Conservation (phyloP, 2,113 vertebrate species). For the Odobenus rosmarus region DNA sequence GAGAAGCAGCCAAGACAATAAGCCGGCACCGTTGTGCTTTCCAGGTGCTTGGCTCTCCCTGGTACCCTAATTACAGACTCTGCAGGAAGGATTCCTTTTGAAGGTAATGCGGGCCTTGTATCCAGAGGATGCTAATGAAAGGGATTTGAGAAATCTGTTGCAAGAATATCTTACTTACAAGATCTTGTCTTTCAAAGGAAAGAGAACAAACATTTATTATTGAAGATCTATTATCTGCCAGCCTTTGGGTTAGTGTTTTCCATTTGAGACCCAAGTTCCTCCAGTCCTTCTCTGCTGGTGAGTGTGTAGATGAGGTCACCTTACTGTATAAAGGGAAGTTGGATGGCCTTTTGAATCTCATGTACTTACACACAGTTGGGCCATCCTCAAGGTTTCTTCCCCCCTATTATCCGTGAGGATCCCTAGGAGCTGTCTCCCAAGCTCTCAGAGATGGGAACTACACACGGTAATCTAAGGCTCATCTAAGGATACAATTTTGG, state of each 20-base stretch:
- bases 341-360: background rate
- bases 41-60: slow-evolving; percentile 7
- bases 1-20: slow-evolving; percentile 17
- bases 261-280: background rate
- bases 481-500: background rate
- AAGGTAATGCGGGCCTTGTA: slow-evolving; percentile 53
- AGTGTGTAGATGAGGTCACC: background rate
- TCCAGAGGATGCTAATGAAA: slow-evolving; percentile 54
- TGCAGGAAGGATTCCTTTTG: slow-evolving; percentile 68
- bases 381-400: background rate
- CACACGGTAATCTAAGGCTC: background rate
- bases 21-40: background rate
- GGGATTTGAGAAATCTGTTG: slow-evolving; percentile 14
- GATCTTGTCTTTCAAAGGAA: slow-evolving; percentile 42
- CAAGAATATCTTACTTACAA: slow-evolving; percentile 36
- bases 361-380: background rate
- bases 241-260: background rate
- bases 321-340: background rate
- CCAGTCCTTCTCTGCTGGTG: background rate
- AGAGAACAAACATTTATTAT: slow-evolving; percentile 55
- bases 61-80: slow-evolving; percentile 60
- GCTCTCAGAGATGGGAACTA: background rate
- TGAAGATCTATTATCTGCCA: slow-evolving; percentile 27
- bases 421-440: background rate
- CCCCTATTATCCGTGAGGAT: background rate